phyloP scores from a whole-genome alignment of 1,140 invertebrate species.

The Pomacea maculata region DNA sequence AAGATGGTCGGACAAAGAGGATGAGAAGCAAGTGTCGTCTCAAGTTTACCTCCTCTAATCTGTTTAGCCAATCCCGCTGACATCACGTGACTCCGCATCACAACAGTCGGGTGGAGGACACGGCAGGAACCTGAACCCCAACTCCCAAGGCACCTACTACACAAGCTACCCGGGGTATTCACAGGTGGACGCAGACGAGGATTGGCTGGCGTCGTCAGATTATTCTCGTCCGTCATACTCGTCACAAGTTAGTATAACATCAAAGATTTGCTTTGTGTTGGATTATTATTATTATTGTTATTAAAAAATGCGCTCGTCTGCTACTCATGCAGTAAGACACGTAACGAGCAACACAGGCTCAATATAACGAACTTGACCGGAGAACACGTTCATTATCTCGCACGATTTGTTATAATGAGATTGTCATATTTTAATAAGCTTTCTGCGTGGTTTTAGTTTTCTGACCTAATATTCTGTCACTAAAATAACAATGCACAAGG shows the following conservation, averaged over 20 bases:
- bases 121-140: neutral
- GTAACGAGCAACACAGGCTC: no score
- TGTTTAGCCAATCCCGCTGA: conserved; percentile 10
- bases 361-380: no score
- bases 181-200: neutral
- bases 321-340: no score
- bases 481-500: no score
- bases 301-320: no score
- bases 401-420: neutral
- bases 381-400: no score
- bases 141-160: neutral
- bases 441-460: no score
- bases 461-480: no score
- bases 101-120: neutral
- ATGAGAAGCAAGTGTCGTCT: neutral
- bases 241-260: neutral
- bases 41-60: neutral
- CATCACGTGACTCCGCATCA: conserved; percentile 2
- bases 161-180: neutral
- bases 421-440: neutral
- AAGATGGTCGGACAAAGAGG: no score
- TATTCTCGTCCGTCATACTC: neutral
- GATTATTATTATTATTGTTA: no score
- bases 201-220: conserved; percentile 7
- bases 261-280: no score